Evolutionary conservation across 1,140 invertebrate species (phyloP).

Genomic region (Papilio machaon): DNA sequence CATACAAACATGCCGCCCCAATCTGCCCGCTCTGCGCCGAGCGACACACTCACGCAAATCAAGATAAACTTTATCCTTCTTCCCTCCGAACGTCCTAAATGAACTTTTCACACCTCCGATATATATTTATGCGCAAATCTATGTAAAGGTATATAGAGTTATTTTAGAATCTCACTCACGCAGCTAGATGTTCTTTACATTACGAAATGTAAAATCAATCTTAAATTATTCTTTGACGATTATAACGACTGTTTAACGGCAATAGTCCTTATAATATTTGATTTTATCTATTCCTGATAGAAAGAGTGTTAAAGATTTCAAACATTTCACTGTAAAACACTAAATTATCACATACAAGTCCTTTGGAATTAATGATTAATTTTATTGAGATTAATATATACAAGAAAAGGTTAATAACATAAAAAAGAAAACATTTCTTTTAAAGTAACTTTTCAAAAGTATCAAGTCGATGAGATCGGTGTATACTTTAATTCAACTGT

Average conservation of each 20-base stretch:
- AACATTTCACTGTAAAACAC: too few species aligned
- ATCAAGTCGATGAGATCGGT: not conserved
- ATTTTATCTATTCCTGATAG: too few species aligned
- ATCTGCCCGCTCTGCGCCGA: not conserved
- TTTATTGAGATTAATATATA: not conserved
- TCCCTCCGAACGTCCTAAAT: not conserved
- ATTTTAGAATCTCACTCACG: not conserved
- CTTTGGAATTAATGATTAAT: not conserved
- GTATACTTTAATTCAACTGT: slow-evolving; percentile 26
- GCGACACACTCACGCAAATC: not conserved
- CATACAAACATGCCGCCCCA: slow-evolving; percentile 15
- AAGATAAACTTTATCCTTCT: slow-evolving; percentile 15
- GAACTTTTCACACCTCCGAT: slow-evolving; percentile 21
- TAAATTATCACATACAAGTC: too few species aligned
- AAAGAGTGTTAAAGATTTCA: too few species aligned
- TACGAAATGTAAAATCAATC: too few species aligned
- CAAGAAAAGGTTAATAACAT: not conserved
- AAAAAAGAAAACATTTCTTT: not conserved
- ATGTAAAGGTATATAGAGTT: not conserved
- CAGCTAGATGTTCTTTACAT: too few species aligned
- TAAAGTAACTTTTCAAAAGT: not conserved
- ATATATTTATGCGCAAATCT: not conserved
- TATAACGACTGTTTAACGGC: too few species aligned
- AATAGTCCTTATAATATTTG: too few species aligned
- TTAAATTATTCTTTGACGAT: too few species aligned